These are phyloP conservation scores for Leptopilina clavipes DNA, from an alignment of 1,140 invertebrate species.

Conservation along the genomic window DNA sequence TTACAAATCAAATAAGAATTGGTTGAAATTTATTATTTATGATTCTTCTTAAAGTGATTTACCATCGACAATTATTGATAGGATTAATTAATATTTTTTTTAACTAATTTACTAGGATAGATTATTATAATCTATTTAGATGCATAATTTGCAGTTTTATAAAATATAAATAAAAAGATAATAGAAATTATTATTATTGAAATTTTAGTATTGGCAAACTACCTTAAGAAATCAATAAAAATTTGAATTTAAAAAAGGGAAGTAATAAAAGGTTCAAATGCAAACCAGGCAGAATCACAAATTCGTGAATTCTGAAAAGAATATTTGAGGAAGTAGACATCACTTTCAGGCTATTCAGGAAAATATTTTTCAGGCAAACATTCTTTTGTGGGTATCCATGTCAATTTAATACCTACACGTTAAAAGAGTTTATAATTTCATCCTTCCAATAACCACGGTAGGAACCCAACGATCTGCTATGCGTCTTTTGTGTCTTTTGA, in stretches of 20 bases:
- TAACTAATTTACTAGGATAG: too few relatives aligned
- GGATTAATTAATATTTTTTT: too few relatives aligned
- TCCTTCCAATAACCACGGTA: constrained; percentile 65
- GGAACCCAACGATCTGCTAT: constrained; percentile 61
- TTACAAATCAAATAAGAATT: not conserved
- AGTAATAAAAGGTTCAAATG: constrained; percentile 4
- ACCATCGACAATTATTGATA: too few relatives aligned
- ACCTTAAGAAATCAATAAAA: not conserved
- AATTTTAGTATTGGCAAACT: too few relatives aligned
- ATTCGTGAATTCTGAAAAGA: constrained; percentile 1
- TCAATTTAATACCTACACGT: constrained; percentile 58
- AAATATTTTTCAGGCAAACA: not conserved
- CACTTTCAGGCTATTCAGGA: not conserved
- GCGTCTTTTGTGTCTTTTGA: constrained; percentile 61
- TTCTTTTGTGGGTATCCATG: not conserved
- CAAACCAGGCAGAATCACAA: constrained; percentile 28
- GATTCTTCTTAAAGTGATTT: too few relatives aligned
- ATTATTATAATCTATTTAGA: too few relatives aligned
- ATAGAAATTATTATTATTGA: too few relatives aligned
- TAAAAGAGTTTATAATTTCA: constrained; percentile 61
- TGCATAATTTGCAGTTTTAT: too few relatives aligned
- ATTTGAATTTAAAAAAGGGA: not conserved
- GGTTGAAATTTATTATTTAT: too few relatives aligned
- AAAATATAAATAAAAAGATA: too few relatives aligned
- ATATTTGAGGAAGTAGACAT: not conserved